Evolutionary conservation across 2,888 invertebrate species (phyloP).

Genomic region (Notodonta dromedarius): DNA sequence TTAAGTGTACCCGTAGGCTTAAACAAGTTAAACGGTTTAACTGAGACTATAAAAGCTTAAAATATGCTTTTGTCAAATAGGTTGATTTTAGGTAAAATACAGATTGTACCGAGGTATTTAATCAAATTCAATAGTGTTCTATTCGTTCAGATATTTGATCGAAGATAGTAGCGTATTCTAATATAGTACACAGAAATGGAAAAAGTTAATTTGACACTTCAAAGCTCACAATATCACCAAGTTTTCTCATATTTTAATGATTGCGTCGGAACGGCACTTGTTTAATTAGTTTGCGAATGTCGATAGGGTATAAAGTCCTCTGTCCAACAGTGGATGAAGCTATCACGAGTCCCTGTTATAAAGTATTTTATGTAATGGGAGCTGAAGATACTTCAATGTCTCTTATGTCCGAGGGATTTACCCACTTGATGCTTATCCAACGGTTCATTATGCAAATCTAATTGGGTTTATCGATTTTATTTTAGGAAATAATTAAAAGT

Average conservation of each 20-base stretch:
- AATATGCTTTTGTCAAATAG: too few relatives aligned
- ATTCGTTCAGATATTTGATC: too few relatives aligned
- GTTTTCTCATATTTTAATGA: slow-evolving; percentile 41
- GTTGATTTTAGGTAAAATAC: too few relatives aligned
- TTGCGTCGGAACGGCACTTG: slow-evolving; percentile 39
- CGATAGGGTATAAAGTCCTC: slow-evolving; percentile 23
- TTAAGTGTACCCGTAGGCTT: too few relatives aligned
- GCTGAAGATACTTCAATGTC: slow-evolving; percentile 57
- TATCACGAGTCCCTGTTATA: slow-evolving; percentile 49
- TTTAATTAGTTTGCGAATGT: slow-evolving; percentile 48
- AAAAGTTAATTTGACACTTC: slow-evolving; percentile 33
- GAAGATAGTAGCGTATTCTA: too few relatives aligned
- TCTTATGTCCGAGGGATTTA: slow-evolving; percentile 47
- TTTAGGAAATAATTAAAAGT: background rate
- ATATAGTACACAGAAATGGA: background rate
- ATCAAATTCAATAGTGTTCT: too few relatives aligned
- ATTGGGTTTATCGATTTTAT: slow-evolving; percentile 4
- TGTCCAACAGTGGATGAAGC: slow-evolving; percentile 35
- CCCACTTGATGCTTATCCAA: slow-evolving; percentile 9
- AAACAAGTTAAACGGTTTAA: too few relatives aligned
- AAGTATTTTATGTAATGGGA: slow-evolving; percentile 50
- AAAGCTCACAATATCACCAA: slow-evolving; percentile 25
- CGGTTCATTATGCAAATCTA: slow-evolving; percentile 5
- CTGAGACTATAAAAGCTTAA: too few relatives aligned
- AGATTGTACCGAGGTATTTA: too few relatives aligned